Conservation (phyloP, 2,888 invertebrate species). For the Sclerodermus sp. region DNA sequence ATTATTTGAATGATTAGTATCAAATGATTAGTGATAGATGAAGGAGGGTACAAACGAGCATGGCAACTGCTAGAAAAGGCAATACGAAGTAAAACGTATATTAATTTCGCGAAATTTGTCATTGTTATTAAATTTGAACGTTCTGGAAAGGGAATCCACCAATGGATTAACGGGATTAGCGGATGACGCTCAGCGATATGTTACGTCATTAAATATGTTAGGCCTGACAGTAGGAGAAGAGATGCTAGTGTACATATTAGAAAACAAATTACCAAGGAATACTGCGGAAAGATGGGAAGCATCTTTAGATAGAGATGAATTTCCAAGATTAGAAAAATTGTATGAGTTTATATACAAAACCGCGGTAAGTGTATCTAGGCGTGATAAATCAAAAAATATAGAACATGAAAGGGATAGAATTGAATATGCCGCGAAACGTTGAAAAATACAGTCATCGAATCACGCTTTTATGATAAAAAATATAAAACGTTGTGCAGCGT, state of each 20-base stretch:
- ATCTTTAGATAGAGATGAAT: slow-evolving; percentile 6
- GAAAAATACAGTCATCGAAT: background rate
- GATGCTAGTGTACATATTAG: slow-evolving; percentile 19
- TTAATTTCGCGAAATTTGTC: slow-evolving; percentile 18
- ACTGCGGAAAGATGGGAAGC: slow-evolving; percentile 21
- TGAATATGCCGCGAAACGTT: too few relatives aligned
- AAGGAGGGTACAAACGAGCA: slow-evolving; percentile 17
- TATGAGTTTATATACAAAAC: slow-evolving; percentile 12
- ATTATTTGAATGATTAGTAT: slow-evolving; percentile 19
- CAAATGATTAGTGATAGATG: slow-evolving; percentile 10
- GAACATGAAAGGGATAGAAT: too few relatives aligned
- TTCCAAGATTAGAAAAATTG: slow-evolving; percentile 15
- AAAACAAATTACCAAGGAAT: slow-evolving; percentile 21
- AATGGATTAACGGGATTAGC: slow-evolving; percentile 15
- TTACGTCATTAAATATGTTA: slow-evolving; percentile 17
- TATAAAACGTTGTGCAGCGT: slow-evolving; percentile 11
- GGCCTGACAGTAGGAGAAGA: slow-evolving; percentile 17
- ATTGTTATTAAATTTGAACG: slow-evolving; percentile 12
- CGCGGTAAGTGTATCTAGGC: background rate
- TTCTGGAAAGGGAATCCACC: slow-evolving; percentile 8
- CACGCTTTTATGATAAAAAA: background rate
- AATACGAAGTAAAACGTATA: slow-evolving; percentile 20
- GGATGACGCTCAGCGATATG: slow-evolving; percentile 20
- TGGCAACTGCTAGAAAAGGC: slow-evolving; percentile 15
- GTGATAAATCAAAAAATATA: background rate